Base-by-base conservation (phyloP, 2,113 vertebrate genomes). In the Kryptolebias marmoratus region DNA sequence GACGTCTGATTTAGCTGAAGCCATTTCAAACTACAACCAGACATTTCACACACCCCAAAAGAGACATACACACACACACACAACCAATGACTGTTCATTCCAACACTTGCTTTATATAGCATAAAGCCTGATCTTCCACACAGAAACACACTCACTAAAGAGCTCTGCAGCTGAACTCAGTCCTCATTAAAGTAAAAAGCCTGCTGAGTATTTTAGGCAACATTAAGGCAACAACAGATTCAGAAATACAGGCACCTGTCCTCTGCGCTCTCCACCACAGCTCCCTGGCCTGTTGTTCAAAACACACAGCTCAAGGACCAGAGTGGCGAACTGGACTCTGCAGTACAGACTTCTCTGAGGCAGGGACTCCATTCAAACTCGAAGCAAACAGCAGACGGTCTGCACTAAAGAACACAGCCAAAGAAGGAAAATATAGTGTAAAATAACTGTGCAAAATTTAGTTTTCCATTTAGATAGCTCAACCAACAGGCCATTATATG, bases 121-220 rank as follows among this genome's bases (percentile, higher is more conserved):
- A 73, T 60, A 45, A 3, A 55, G 22, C 45, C 22, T 49, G 64
- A 69, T 66, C 52, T 69, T 53, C 61, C 64, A 79, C 80, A 73
- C 58, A 68, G 36, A 70, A 22, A 73, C 48, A 57, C 47, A 62
- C 69, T 42, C 39, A 71, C 61, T 56, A 56, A 50, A 32, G 42
- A 62, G 58, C 72, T 36, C 36, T 69, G 82, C 70, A 90, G 83
- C 78, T 63, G 85, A 84, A 77, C 65, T 74, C 52, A 55, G 83
- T 70, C 65, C 79, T 91, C 83, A 90, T 90, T 93, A 89, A 88
- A 87, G 81, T 84, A 83, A 89, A 89, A 90, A 90, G 87, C 81
- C 87, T 79, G 81, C 83, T 84, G 87, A 90, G 88, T 83, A 83
- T 85, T 87, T 89, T 88, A 87, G 89, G 87, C 84, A 83, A 82